phyloP scores from a whole-genome alignment of 2,888 invertebrate species.

The Cyrtodaria siliqua region DNA sequence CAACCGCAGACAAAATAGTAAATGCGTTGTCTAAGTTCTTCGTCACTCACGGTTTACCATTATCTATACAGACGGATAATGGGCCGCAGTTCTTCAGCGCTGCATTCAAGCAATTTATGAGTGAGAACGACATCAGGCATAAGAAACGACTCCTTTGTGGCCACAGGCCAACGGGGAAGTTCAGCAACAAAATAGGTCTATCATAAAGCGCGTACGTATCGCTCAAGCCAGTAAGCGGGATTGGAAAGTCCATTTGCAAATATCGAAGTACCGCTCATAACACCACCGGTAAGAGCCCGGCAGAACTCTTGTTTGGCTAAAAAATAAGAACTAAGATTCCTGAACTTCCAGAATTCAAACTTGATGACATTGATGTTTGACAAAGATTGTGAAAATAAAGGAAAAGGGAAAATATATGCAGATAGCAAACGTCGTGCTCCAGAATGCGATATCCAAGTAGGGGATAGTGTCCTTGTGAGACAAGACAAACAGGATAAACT shows the following conservation, averaged over 20 bases:
- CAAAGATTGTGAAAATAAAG: slow-evolving; percentile 37
- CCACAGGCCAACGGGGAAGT: slow-evolving; percentile 57
- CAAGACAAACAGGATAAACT: slow-evolving; percentile 39
- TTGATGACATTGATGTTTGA: slow-evolving; percentile 21
- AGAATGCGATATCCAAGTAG: slow-evolving; percentile 36
- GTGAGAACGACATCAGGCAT: too few relatives aligned
- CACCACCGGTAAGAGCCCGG: slow-evolving; percentile 38
- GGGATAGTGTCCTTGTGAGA: slow-evolving; percentile 42
- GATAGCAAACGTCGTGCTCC: slow-evolving; percentile 35
- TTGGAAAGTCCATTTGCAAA: too few relatives aligned
- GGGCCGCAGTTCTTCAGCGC: slow-evolving; percentile 49
- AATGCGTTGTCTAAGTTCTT: slow-evolving; percentile 43
- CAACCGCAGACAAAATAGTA: slow-evolving; percentile 52
- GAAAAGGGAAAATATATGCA: slow-evolving; percentile 42
- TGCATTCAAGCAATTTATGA: too few relatives aligned
- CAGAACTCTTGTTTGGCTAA: slow-evolving; percentile 34
- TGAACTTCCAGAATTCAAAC: slow-evolving; percentile 2
- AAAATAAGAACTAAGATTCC: slow-evolving; percentile 49
- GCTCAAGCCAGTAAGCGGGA: slow-evolving; percentile 43
- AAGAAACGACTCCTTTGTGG: slow-evolving; percentile 46
- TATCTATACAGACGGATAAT: slow-evolving; percentile 61
- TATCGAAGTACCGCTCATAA: slow-evolving; percentile 38
- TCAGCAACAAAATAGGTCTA: slow-evolving; percentile 50
- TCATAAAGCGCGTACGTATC: slow-evolving; percentile 50
- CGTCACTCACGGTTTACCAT: slow-evolving; percentile 51